Conservation (phyloP, 2,797 vertebrate species). For the Rhodeus uyekii region DNA sequence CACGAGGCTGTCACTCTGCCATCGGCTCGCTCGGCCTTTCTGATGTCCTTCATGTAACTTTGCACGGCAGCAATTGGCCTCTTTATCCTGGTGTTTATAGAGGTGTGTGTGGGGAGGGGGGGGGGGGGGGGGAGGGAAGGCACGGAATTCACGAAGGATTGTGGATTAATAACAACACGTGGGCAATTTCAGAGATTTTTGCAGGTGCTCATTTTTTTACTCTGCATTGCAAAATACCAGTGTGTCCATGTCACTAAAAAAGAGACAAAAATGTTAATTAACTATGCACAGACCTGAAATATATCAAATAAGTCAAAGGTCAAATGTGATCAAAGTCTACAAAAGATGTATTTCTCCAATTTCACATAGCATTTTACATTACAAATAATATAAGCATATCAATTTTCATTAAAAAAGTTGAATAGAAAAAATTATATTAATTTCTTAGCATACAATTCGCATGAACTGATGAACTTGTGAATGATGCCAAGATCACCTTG, state of each 20-base stretch:
- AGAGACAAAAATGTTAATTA: neutral
- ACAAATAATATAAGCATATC: neutral
- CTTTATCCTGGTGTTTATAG: slow-evolving; percentile 35
- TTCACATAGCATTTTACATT: neutral
- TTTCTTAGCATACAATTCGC: neutral
- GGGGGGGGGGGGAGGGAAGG: neutral
- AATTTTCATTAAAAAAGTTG: neutral
- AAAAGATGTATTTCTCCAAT: neutral
- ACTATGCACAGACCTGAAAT: neutral
- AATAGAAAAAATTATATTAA: neutral
- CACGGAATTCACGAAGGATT: neutral
- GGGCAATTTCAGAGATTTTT: neutral
- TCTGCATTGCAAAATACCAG: neutral
- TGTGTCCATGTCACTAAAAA: neutral
- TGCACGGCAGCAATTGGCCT: slow-evolving; percentile 82
- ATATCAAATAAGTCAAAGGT: neutral
- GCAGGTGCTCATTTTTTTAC: neutral
- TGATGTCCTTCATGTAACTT: slow-evolving; percentile 93
- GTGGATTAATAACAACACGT: neutral
- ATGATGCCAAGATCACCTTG: neutral
- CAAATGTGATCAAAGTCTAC: neutral
- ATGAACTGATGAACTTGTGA: neutral
- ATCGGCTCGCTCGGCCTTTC: slow-evolving; percentile 84
- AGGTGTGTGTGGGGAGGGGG: slow-evolving; percentile 8
- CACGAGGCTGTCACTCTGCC: slow-evolving; percentile 89